A percentile compares a stretch with the other conserved stretches of the same genome.
phyloP scores from a whole-genome alignment of 2,113 vertebrate genomes.

The Butorides virescens region DNA sequence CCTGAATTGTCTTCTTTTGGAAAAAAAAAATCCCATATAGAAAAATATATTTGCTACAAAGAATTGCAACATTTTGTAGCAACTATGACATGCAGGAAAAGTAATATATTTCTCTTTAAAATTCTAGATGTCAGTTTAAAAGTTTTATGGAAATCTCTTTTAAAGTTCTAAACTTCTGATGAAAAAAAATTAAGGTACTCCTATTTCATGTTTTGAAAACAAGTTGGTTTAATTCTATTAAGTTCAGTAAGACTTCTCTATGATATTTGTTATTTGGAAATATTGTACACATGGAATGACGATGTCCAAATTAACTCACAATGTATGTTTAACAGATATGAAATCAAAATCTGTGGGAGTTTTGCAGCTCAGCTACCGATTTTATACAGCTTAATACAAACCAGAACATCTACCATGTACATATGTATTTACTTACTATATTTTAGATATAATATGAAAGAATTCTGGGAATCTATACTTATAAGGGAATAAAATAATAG shows the following conservation, averaged over 20 bases:
- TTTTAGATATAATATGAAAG: neutral
- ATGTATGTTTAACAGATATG: neutral
- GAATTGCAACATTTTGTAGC: neutral
- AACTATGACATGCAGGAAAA: neutral
- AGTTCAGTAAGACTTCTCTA: neutral
- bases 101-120: neutral
- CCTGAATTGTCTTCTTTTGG: neutral
- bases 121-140: neutral
- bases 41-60: neutral
- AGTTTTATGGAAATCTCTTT: neutral
- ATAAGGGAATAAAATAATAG: neutral
- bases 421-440: neutral
- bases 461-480: neutral
- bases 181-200: neutral
- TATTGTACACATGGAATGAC: neutral
- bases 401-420: neutral
- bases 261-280: neutral
- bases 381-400: neutral
- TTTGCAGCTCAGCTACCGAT: neutral
- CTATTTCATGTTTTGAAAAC: neutral
- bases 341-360: neutral
- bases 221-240: neutral
- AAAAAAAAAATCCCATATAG: neutral
- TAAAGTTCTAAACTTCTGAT: neutral
- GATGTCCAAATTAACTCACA: conserved; percentile 27